A percentile compares a stretch with the other conserved stretches of the same genome.
phyloP scores from a whole-genome alignment of 2,113 vertebrate genomes.

The Plecturocebus donacophilus region DNA sequence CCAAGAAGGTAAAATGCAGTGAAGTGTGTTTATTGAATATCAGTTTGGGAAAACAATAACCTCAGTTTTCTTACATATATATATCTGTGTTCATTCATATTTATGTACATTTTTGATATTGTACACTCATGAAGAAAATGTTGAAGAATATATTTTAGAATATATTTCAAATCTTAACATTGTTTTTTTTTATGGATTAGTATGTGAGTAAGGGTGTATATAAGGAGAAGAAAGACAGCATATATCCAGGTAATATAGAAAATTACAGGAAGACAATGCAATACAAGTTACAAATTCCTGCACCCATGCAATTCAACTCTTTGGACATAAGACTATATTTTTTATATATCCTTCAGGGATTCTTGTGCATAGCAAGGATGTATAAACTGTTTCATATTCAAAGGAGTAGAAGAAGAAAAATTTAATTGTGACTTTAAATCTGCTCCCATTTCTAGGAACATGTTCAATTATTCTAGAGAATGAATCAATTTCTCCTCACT shows the following conservation, averaged over 20 bases:
- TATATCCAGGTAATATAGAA: neutral
- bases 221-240: neutral
- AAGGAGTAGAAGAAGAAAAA: neutral
- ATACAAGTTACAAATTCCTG: neutral
- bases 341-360: neutral
- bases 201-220: neutral
- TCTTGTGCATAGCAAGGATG: neutral
- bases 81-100: neutral
- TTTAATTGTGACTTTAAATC: neutral
- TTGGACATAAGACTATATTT: neutral
- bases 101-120: neutral
- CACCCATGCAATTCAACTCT: accelerated
- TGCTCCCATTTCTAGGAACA: neutral
- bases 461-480: neutral
- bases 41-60: neutral
- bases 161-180: neutral
- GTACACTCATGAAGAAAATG: neutral
- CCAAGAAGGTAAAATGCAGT: neutral
- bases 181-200: no score
- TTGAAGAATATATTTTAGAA: neutral
- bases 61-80: no score
- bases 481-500: neutral
- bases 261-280: neutral
- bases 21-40: neutral
- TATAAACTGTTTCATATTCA: neutral